These are phyloP conservation scores for Hydrotaea cyrtoneurina DNA, from an alignment of 2,888 invertebrate species.

Conservation along the genomic window DNA sequence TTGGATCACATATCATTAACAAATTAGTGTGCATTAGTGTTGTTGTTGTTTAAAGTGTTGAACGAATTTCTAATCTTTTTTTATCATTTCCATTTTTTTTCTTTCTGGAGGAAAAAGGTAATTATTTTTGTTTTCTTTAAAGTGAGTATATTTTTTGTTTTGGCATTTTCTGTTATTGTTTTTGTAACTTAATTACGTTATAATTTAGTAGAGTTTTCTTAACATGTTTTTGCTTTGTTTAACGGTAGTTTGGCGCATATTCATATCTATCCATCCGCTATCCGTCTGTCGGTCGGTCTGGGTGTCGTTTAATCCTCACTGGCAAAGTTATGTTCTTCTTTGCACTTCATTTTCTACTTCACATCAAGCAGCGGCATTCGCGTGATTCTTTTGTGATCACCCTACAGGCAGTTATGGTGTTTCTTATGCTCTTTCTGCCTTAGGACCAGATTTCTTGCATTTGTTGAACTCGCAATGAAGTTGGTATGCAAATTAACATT, in stretches of 20 bases:
- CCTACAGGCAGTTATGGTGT: neutral
- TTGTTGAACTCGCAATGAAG: too few species aligned
- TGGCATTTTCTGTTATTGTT: constrained; percentile 4
- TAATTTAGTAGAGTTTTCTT: constrained; percentile 15
- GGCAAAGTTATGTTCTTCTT: constrained; percentile 26
- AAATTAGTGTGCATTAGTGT: neutral
- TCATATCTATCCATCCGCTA: constrained; percentile 19
- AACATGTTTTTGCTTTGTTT: constrained; percentile 29
- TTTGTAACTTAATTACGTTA: constrained; percentile 16
- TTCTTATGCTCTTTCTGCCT: too few species aligned
- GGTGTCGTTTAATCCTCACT: constrained; percentile 1
- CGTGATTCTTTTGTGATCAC: constrained; percentile 23
- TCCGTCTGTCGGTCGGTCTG: constrained; percentile 1
- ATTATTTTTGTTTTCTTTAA: neutral
- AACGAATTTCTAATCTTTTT: constrained; percentile 1
- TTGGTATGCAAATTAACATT: too few species aligned
- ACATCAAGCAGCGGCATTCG: constrained; percentile 3
- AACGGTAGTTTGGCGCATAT: constrained; percentile 29
- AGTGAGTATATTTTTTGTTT: constrained; percentile 11
- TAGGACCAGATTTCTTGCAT: too few species aligned
- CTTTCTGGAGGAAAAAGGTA: neutral
- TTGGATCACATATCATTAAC: constrained; percentile 23
- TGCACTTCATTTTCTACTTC: constrained; percentile 37
- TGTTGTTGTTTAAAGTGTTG: neutral
- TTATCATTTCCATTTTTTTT: neutral